These are phyloP conservation scores for Tyria jacobaeae DNA, from an alignment of 2,888 invertebrate species.

Conservation along the genomic window DNA sequence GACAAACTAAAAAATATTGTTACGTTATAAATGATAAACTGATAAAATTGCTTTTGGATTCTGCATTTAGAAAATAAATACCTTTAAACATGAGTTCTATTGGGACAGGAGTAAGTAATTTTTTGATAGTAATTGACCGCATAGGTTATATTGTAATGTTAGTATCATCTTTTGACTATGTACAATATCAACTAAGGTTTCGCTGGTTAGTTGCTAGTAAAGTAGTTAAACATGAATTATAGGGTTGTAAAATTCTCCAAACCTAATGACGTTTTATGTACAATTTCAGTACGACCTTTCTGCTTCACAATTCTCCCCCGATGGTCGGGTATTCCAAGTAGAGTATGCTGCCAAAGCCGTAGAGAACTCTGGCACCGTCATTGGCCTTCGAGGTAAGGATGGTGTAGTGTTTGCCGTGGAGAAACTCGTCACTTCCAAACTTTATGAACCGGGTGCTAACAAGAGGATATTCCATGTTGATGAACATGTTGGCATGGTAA, in stretches of 20 bases:
- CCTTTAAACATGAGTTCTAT: conserved; percentile 94
- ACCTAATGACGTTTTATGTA: conserved; percentile 35
- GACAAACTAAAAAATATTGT: conserved; percentile 52
- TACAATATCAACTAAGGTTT: not conserved
- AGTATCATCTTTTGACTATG: not conserved
- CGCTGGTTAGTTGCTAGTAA: not conserved
- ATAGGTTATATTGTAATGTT: conserved; percentile 59
- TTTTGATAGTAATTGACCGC: conserved; percentile 15
- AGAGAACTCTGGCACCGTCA: conserved; percentile 98
- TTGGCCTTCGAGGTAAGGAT: conserved; percentile 97
- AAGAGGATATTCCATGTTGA: conserved; percentile 97
- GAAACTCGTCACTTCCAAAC: conserved; percentile 96
- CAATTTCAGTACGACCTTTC: conserved; percentile 97
- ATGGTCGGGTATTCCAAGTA: conserved; percentile 99
- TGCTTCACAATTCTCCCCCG: conserved; percentile 99
- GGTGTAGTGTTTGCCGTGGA: conserved; percentile 99
- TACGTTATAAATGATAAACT: conserved; percentile 29
- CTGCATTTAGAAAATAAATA: conserved; percentile 34
- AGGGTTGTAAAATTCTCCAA: not conserved
- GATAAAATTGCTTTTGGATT: conserved; percentile 28
- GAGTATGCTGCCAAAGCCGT: conserved; percentile 99
- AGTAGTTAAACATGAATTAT: not conserved
- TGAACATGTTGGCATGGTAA: conserved; percentile 96
- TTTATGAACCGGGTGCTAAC: conserved; percentile 97
- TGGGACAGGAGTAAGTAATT: conserved; percentile 94